Evolutionary conservation across 2,888 invertebrate species (phyloP), one percentile per base, ranked within the genome.

Genomic region (Phymatocera aterrima): DNA sequence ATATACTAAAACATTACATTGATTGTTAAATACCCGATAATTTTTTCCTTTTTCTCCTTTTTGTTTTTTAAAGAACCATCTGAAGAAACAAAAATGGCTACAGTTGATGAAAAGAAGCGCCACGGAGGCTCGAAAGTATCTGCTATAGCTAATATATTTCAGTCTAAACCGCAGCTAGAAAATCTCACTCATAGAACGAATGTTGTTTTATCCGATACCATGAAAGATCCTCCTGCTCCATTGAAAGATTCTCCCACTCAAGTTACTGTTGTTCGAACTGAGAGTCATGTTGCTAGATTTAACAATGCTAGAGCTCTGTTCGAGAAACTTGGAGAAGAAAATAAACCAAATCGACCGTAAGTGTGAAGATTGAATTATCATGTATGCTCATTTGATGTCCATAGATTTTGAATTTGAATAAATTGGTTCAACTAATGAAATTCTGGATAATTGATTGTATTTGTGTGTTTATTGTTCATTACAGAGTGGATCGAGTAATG

Each of bases 241-340:
- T 83, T 86, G 40, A 90, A 89, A 80, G 91, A 91, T 77, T 89
- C 90, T 61, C 89, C 90, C 75, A 88, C 87, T 6, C 94, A 94
- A 85, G 95, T 95, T 51, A 94, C 95, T 12, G 96, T 96, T 64
- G 96, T 96, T 80, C 93, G 97, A 81, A 96, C 97, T 21, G 97
- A 97, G 91, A 97, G 97, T 86, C 97, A 97, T 89, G 94, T 97
- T 86, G 95, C 97, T n/a, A 92, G 97, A 81, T 97, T 97, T 90
- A 97, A 98, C 90, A 97, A 96, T 90, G 97, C 97, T 2, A 93
- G 97, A 81, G 97, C 98, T 57, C 93, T 98, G 78, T 98, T 98
- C 90, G 97, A 98, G 90, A 97, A 97, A 88, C 92, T 98, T 82
- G 95, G 97, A 84, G 93, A 95, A 90, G 95, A 96, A 90, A 94